phyloP scores from a whole-genome alignment of 2,113 vertebrate genomes.

The Pituophis catenifer region DNA sequence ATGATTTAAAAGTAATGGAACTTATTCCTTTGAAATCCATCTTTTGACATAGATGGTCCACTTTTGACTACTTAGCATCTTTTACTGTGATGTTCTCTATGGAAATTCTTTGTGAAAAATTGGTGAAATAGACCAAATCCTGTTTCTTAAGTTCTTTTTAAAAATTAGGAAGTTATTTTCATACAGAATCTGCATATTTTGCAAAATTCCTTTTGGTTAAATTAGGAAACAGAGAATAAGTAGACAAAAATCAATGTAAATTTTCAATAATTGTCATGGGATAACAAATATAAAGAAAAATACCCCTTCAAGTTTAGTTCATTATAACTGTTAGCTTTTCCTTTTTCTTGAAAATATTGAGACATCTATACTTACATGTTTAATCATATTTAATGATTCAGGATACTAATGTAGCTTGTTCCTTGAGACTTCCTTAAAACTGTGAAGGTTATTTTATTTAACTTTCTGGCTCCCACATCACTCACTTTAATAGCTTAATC shows the following conservation, averaged over 20 bases:
- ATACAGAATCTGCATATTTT: background rate
- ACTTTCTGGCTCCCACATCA: constrained; percentile 62
- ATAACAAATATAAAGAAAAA: background rate
- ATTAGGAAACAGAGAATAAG: background rate
- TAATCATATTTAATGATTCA: background rate
- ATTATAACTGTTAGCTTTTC: background rate
- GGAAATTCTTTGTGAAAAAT: background rate
- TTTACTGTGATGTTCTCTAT: background rate
- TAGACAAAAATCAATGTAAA: background rate
- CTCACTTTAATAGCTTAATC: constrained; percentile 60
- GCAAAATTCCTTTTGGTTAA: background rate
- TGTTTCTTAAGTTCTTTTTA: background rate
- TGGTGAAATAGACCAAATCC: background rate
- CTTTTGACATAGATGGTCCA: background rate
- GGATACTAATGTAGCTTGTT: constrained; percentile 28
- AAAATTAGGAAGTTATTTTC: background rate
- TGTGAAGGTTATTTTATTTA: constrained; percentile 58
- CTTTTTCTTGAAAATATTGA: background rate
- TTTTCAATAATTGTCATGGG: background rate
- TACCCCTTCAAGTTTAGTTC: background rate
- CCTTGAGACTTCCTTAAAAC: constrained; percentile 7
- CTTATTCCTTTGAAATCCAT: background rate
- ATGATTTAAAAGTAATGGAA: background rate
- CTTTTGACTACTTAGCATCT: background rate
- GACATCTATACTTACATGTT: background rate